phyloP scores from a whole-genome alignment of 2,113 vertebrate genomes.

The Halcyon malimbica region DNA sequence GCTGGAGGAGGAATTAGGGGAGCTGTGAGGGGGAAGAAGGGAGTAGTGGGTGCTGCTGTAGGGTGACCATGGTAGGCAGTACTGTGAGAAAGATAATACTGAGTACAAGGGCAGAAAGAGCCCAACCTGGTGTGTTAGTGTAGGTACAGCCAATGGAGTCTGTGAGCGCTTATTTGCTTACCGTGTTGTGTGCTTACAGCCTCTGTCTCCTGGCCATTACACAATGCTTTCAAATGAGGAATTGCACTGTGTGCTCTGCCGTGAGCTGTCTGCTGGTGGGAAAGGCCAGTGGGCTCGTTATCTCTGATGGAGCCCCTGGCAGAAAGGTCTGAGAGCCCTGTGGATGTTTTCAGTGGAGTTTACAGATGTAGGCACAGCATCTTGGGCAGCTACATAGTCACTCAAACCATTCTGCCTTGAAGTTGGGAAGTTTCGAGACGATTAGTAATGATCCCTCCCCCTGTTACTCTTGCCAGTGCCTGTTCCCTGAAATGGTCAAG shows the following conservation, averaged over 20 bases:
- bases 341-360: background rate
- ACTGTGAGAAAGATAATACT: background rate
- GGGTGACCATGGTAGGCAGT: background rate
- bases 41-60: background rate
- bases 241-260: accelerated
- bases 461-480: background rate
- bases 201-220: background rate
- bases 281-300: background rate
- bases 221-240: background rate
- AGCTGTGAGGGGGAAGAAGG: background rate
- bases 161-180: background rate
- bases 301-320: background rate
- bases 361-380: background rate
- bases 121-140: background rate
- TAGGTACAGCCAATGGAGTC: background rate
- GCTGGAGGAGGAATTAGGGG: background rate
- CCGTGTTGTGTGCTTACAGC: background rate
- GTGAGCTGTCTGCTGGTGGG: background rate
- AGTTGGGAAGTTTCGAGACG: background rate
- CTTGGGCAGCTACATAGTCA: background rate
- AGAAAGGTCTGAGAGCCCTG: background rate
- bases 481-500: background rate
- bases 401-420: background rate
- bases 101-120: background rate
- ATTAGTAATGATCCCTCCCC: background rate